Conservation (phyloP, 1,140 invertebrate genomes). For the Chionoecetes opilio region DNA sequence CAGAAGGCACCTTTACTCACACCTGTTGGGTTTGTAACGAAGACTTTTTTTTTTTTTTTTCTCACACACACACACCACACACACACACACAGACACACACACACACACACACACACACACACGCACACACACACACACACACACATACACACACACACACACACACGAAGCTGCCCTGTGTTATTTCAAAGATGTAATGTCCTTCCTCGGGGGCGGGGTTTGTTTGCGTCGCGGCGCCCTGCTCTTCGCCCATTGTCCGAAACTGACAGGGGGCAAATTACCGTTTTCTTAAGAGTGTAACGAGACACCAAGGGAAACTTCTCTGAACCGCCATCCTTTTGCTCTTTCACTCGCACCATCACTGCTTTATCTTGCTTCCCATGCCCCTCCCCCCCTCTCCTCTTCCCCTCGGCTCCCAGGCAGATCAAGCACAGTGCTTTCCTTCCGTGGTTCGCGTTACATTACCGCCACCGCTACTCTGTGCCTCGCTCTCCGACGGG, state of each 20-base stretch:
- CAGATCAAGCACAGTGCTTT: conserved; percentile 24
- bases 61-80: no score
- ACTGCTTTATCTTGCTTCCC: not conserved
- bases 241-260: not conserved
- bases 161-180: not conserved
- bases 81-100: no score
- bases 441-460: not conserved
- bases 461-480: conserved; percentile 7
- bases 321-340: not conserved
- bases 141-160: no score
- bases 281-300: not conserved
- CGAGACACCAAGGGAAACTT: conserved; percentile 17
- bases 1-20: not conserved
- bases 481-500: not conserved
- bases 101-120: no score
- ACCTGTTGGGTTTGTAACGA: not conserved
- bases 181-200: not conserved
- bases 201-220: not conserved
- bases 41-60: not conserved
- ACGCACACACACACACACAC: no score
- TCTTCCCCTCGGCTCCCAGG: not conserved
- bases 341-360: not conserved
- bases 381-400: not conserved
- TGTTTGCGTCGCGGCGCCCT: not conserved
- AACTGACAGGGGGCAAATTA: not conserved